Evolutionary conservation across 2,797 vertebrate species (phyloP).

Genomic region (Pseudomugil gertrudae): DNA sequence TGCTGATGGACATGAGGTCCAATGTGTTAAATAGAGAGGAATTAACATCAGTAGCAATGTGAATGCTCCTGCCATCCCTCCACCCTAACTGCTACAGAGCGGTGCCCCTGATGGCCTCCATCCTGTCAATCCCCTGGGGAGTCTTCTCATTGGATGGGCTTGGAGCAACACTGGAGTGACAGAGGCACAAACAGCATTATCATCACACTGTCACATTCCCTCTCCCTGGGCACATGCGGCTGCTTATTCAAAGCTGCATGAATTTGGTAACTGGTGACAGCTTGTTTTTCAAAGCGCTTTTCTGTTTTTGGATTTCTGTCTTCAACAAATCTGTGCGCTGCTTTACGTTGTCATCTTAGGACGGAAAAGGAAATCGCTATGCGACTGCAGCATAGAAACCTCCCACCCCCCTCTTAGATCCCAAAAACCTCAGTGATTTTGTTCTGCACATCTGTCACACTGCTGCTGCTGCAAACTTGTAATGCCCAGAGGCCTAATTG

Average conservation of each 20-base stretch:
- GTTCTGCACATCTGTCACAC: constrained; percentile 58
- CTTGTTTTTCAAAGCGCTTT: constrained; percentile 63
- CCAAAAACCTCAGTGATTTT: constrained; percentile 62
- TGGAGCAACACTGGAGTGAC: constrained; percentile 59
- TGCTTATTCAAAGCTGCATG: constrained; percentile 72
- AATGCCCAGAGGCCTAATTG: constrained; percentile 59
- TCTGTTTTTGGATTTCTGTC: constrained; percentile 50
- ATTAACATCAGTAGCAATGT: constrained; percentile 65
- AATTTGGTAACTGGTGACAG: constrained; percentile 63
- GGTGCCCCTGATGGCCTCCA: constrained; percentile 49
- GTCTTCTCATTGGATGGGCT: constrained; percentile 61
- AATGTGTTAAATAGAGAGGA: constrained; percentile 63
- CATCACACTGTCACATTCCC: constrained; percentile 67
- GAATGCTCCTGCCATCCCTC: constrained; percentile 50
- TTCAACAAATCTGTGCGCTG: constrained; percentile 68
- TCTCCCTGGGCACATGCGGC: constrained; percentile 45
- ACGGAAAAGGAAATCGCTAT: constrained; percentile 55
- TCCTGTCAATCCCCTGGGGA: constrained; percentile 64
- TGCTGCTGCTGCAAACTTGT: constrained; percentile 49
- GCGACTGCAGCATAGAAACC: constrained; percentile 55
- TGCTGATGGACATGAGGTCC: constrained; percentile 46
- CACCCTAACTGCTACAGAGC: constrained; percentile 37
- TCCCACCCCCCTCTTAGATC: constrained; percentile 53
- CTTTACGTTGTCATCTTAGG: constrained; percentile 63
- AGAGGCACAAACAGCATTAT: constrained; percentile 75